Evolutionary conservation across 1,140 invertebrate genomes (phyloP), one percentile per base, ranked within the genome.

Genomic region (Gryllus bimaculatus): DNA sequence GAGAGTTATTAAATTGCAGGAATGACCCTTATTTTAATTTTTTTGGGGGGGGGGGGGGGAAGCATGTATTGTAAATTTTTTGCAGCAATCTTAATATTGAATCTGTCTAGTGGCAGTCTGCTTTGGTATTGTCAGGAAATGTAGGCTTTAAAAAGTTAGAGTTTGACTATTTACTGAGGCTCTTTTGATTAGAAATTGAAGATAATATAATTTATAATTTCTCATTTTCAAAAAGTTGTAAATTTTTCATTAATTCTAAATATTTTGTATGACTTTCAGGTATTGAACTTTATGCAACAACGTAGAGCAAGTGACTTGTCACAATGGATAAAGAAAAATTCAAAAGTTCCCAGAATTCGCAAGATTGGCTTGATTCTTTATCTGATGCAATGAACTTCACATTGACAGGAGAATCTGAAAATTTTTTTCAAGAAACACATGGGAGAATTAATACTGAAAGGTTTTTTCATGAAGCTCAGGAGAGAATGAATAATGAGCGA

Each of bases 341-440:
- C 10, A 66, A 66, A 66, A 66, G 18, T 66, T 66, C 54, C 18
- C 54, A 66, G 18, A 66, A 66, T 18, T 66, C 54, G 3, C 54
- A 18, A 13, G 54, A 66, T 18, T 66, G 54, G 54, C 54, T 66
- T 2, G 54, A 66, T 13, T 66, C 54, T 13, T 66, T 66, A 13
- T 13, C 10, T 7, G 54, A 66, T 66, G 54, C 54, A 13, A 66
- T 66, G 18, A 66, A 66, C 7, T 66, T 66, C 18, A 3, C 54
- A 13, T 66, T 66, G 3, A 13, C 54, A 66, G 18, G 7, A 13
- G 54, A 66, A 10, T 13, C 54, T 13, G 54, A 66, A 10, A 66
- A 66, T 3, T 75, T 78, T 48, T 74, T 78, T 47, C 78, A 78
- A 39, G 78, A 74, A 75, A 13, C 73, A n/a, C 20, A 6, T 78